Conservation (phyloP, 2,797 vertebrate genomes). For the Gambusia yucatana region DNA sequence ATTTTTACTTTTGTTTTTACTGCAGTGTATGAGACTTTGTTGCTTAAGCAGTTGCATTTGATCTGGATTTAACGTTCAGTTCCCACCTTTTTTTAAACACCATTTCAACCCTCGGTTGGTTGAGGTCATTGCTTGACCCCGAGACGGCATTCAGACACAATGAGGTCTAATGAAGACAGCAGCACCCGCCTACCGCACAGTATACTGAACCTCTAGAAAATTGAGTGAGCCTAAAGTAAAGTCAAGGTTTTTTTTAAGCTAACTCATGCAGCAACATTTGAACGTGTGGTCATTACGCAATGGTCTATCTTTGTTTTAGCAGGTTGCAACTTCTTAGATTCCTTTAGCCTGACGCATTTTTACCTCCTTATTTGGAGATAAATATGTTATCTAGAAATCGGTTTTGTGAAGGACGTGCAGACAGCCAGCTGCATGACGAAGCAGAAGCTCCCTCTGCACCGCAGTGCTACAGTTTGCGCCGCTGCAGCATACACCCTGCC, state of each 20-base stretch:
- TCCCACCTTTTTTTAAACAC: constrained; percentile 7
- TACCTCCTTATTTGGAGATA: neutral
- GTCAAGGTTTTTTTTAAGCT: neutral
- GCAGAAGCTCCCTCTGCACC: constrained; percentile 57
- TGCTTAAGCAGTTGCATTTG: constrained; percentile 35
- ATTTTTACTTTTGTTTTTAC: too few species aligned
- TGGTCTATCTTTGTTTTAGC: neutral
- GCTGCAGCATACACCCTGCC: constrained; percentile 77
- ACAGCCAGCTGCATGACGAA: constrained; percentile 67
- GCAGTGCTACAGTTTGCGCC: constrained; percentile 59
- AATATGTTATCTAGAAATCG: neutral
- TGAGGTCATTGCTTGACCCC: constrained; percentile 24
- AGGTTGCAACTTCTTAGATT: constrained; percentile 30
- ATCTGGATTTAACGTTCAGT: constrained; percentile 22
- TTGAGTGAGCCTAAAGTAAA: neutral
- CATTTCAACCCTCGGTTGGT: constrained; percentile 12
- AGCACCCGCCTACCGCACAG: neutral
- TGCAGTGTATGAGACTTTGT: constrained; percentile 1
- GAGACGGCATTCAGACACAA: neutral
- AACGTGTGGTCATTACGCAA: neutral
- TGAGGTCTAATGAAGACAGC: neutral
- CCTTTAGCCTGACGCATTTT: constrained; percentile 33
- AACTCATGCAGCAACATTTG: neutral
- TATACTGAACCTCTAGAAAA: neutral
- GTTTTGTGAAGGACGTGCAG: neutral